phyloP scores from a whole-genome alignment of 2,888 invertebrate species.

The Agapetus fuscipes region DNA sequence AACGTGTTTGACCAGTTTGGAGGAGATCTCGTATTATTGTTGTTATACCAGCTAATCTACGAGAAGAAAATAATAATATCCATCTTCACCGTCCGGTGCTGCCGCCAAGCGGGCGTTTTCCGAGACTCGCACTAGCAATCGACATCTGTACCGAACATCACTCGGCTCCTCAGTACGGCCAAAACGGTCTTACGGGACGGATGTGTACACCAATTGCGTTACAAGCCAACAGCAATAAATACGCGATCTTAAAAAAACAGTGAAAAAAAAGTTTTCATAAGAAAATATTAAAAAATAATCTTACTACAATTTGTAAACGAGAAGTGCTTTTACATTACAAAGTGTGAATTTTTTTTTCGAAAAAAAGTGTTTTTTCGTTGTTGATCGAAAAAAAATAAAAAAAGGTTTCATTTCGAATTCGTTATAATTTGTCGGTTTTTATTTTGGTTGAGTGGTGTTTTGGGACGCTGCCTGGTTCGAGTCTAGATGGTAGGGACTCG shows the following conservation, averaged over 20 bases:
- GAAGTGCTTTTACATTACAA: neutral
- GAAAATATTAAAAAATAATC: too few species aligned
- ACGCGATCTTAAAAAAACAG: neutral
- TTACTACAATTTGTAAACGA: neutral
- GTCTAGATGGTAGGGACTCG: too few species aligned
- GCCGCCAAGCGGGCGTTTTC: slow-evolving; percentile 9
- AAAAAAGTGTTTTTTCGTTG: neutral
- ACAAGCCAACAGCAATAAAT: neutral
- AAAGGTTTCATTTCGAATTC: too few species aligned
- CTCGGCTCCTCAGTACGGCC: slow-evolving; percentile 8
- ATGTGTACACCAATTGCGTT: neutral
- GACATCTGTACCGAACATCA: neutral
- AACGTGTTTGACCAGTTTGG: too few species aligned
- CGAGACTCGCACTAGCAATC: neutral
- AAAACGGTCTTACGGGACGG: slow-evolving; percentile 1
- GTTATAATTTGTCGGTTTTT: too few species aligned
- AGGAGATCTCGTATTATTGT: too few species aligned
- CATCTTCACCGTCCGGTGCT: slow-evolving; percentile 15
- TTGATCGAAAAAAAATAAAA: too few species aligned
- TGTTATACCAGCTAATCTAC: too few species aligned
- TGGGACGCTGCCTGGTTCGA: too few species aligned
- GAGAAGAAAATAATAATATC: too few species aligned
- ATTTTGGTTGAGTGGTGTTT: too few species aligned
- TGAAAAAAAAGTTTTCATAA: too few species aligned
- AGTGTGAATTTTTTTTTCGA: neutral